phyloP scores from a whole-genome alignment of 2,888 invertebrate species.

The Tribolium freemani region DNA sequence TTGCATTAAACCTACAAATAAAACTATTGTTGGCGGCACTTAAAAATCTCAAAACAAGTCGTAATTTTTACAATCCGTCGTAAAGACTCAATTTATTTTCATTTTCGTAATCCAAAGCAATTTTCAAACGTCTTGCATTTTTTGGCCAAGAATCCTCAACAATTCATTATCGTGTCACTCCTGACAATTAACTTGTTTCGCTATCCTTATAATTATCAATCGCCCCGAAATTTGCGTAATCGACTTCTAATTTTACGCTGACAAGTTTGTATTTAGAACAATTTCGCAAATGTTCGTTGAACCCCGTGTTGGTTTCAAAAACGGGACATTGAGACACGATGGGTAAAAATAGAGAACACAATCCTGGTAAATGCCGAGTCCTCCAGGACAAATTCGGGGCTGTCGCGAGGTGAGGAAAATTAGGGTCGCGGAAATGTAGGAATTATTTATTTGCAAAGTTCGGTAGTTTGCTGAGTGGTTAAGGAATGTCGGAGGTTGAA shows the following conservation, averaged over 20 bases:
- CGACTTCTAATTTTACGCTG: constrained; percentile 21
- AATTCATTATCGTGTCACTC: constrained; percentile 14
- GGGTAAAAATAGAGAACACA: constrained; percentile 7
- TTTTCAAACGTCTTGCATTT: constrained; percentile 6
- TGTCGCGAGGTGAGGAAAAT: background rate
- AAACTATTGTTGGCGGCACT: constrained; percentile 44
- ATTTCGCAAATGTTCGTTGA: constrained; percentile 29
- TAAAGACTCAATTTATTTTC: constrained; percentile 36
- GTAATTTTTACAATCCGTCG: constrained; percentile 36
- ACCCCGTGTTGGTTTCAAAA: constrained; percentile 5
- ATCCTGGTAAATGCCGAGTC: background rate
- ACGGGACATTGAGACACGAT: background rate
- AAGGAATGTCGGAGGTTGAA: background rate
- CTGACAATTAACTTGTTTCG: constrained; percentile 14
- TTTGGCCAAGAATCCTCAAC: constrained; percentile 3
- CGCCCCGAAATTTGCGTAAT: constrained; percentile 11
- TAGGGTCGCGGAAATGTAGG: background rate
- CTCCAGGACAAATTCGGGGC: constrained; percentile 7
- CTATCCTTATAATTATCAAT: constrained; percentile 2
- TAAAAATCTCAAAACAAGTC: constrained; percentile 42
- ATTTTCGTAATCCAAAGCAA: constrained; percentile 34
- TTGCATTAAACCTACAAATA: constrained; percentile 22
- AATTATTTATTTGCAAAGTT: background rate
- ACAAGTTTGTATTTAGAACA: constrained; percentile 29
- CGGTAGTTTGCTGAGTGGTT: background rate